Evolutionary conservation across 2,888 invertebrate genomes (phyloP).

Genomic region (Yponomeuta evonymella): DNA sequence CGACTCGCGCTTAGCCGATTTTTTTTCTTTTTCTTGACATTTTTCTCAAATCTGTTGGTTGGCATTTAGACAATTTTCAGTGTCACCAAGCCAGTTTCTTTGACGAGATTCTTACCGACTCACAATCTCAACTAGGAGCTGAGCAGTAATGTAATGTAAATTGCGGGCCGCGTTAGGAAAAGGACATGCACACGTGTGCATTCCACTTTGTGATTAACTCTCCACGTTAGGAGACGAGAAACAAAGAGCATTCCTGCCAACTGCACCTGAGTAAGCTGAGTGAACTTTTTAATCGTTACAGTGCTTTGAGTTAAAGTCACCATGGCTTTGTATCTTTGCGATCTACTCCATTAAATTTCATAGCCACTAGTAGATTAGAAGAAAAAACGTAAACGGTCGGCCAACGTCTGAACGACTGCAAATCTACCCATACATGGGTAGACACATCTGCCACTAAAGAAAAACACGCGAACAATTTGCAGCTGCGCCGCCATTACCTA

Average conservation of each 20-base stretch:
- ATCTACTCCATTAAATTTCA: background rate
- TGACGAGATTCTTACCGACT: background rate
- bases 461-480: conserved; percentile 40
- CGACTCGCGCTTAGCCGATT: too few relatives aligned
- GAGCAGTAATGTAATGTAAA: conserved; percentile 20
- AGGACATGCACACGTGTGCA: conserved; percentile 30
- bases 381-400: conserved; percentile 11
- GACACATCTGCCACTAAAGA: conserved; percentile 55
- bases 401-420: conserved; percentile 7
- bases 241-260: conserved; percentile 43
- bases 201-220: conserved; percentile 47
- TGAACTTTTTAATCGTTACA: background rate
- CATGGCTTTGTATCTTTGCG: background rate
- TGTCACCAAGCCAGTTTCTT: background rate
- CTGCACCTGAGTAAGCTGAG: background rate
- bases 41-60: too few relatives aligned
- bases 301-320: background rate
- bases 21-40: too few relatives aligned
- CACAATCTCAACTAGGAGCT: background rate
- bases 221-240: conserved; percentile 35
- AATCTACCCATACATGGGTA: conserved; percentile 38
- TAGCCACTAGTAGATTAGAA: background rate
- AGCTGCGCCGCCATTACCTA: conserved; percentile 59
- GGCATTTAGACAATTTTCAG: too few relatives aligned
- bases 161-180: conserved; percentile 29